These are phyloP conservation scores for Dynastes grantii DNA, from an alignment of 2,888 invertebrate species.

Conservation along the genomic window DNA sequence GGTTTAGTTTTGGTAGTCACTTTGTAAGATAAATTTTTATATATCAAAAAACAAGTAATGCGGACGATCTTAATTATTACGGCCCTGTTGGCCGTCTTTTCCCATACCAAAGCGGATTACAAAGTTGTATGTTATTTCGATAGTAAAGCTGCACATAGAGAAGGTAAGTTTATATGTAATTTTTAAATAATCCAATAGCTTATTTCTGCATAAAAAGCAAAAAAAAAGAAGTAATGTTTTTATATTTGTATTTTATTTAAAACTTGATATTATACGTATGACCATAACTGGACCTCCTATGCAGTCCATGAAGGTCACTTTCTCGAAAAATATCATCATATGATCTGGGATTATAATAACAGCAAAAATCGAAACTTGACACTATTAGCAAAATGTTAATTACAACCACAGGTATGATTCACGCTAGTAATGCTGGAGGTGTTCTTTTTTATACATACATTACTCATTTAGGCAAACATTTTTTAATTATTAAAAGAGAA, in stretches of 20 bases:
- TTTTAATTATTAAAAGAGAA: too few relatives aligned
- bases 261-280: not conserved
- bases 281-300: not conserved
- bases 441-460: too few relatives aligned
- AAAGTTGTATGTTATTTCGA: conserved; percentile 84
- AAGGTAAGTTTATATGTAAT: conserved; percentile 74
- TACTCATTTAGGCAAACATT: too few relatives aligned
- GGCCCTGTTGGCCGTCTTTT: conserved; percentile 56
- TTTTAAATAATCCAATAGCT: not conserved
- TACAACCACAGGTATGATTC: not conserved
- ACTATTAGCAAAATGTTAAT: not conserved
- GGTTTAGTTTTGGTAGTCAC: conserved; percentile 28
- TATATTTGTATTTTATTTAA: too few relatives aligned
- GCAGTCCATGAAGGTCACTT: conserved; percentile 31
- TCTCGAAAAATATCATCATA: conserved; percentile 32
- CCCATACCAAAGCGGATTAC: conserved; percentile 65
- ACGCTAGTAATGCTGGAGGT: too few relatives aligned
- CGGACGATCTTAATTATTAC: conserved; percentile 47
- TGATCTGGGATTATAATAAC: conserved; percentile 1
- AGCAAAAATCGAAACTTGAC: not conserved
- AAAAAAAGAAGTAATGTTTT: too few relatives aligned
- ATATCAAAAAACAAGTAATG: conserved; percentile 7
- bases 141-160: conserved; percentile 78
- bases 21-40: conserved; percentile 26
- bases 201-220: not conserved